These are phyloP conservation scores for Calypte anna DNA, from an alignment of 2,113 vertebrate genomes.

Conservation along the genomic window DNA sequence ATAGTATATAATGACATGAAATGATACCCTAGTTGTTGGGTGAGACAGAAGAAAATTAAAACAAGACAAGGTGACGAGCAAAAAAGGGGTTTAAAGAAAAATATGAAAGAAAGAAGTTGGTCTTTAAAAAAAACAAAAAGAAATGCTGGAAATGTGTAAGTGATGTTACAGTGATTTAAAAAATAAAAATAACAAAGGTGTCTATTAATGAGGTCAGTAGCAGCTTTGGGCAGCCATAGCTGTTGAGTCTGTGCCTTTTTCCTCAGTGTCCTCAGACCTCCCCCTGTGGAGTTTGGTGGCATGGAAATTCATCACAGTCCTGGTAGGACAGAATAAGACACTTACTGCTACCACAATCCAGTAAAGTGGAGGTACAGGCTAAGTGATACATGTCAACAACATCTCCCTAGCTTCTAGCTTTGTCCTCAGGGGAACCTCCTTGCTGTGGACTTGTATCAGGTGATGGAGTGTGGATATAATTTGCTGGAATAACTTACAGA, in stretches of 20 bases:
- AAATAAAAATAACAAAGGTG: background rate
- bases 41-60: background rate
- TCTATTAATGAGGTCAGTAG: background rate
- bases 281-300: background rate
- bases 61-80: background rate
- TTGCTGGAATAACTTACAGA: background rate
- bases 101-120: background rate
- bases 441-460: background rate
- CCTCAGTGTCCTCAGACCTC: background rate
- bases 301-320: background rate
- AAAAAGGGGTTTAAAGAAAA: background rate
- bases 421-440: background rate
- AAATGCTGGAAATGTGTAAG: background rate
- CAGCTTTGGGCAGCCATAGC: background rate
- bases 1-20: no score
- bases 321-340: background rate
- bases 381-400: background rate
- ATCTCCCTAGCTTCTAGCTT: fast-evolving
- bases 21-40: background rate
- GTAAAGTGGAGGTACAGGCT: background rate
- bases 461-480: background rate
- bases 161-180: background rate
- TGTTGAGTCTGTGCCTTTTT: background rate
- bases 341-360: background rate
- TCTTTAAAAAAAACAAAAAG: background rate